Percentiles rank a stretch among this genome's conserved stretches.
phyloP scores from a whole-genome alignment of 2,888 invertebrate species.

The Subacronicta megacephala region DNA sequence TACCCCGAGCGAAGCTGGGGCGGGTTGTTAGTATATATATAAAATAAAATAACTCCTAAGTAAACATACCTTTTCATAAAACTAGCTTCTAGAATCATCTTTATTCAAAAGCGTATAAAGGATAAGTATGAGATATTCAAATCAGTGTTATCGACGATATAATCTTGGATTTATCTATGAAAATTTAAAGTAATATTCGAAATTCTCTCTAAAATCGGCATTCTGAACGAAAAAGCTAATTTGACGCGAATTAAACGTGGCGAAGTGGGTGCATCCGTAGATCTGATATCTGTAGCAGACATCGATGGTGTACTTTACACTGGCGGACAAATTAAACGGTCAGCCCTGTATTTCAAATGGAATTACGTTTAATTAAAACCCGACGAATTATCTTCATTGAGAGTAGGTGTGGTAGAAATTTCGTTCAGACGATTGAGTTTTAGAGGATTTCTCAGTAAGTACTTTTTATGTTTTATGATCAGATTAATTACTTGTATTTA shows the following conservation, averaged over 20 bases:
- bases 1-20: too few relatives aligned
- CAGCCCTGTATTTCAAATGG: constrained; percentile 41
- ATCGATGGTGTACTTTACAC: constrained; percentile 33
- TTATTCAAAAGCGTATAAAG: constrained; percentile 18
- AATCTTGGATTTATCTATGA: constrained; percentile 15
- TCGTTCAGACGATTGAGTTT: constrained; percentile 27
- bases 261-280: constrained; percentile 31
- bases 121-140: constrained; percentile 18
- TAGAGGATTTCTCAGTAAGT: constrained; percentile 15
- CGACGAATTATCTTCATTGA: constrained; percentile 40
- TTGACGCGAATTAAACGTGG: constrained; percentile 33
- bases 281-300: constrained; percentile 50
- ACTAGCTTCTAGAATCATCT: constrained; percentile 8
- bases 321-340: constrained; percentile 48
- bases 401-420: constrained; percentile 28
- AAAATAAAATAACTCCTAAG: too few relatives aligned
- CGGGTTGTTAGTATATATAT: too few relatives aligned
- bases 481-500: constrained; percentile 5
- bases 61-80: too few relatives aligned
- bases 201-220: too few relatives aligned
- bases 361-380: constrained; percentile 51
- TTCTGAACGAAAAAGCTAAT: constrained; percentile 27
- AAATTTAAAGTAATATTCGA: constrained; percentile 15
- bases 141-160: constrained; percentile 6
- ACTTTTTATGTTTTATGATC: constrained; percentile 20